Conservation (phyloP, 2,888 invertebrate genomes). For the Desoria tigrina region DNA sequence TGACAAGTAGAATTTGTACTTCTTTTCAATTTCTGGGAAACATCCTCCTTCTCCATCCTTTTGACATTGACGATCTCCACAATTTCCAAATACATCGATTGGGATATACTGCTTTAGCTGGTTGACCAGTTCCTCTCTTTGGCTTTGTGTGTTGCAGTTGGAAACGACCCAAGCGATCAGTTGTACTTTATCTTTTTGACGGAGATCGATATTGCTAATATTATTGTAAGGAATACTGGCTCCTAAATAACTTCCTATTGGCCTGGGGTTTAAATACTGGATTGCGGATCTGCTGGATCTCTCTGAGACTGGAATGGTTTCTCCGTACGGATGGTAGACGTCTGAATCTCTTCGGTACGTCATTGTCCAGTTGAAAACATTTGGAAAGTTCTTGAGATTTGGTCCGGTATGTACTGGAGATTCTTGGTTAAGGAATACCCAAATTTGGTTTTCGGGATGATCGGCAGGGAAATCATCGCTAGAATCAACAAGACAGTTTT, state of each 20-base stretch:
- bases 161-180: constrained; percentile 40
- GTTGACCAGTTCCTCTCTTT: constrained; percentile 30
- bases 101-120: constrained; percentile 26
- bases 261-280: no score
- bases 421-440: constrained; percentile 34
- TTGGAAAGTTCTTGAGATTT: constrained; percentile 20
- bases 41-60: constrained; percentile 2
- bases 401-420: constrained; percentile 24
- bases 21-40: constrained; percentile 11
- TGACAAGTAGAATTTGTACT: constrained; percentile 39
- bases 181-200: neutral
- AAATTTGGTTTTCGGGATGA: constrained; percentile 23
- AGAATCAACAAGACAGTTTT: no score
- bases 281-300: no score
- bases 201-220: no score
- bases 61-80: constrained; percentile 29
- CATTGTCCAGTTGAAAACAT: constrained; percentile 45
- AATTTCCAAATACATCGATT: constrained; percentile 37
- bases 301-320: neutral
- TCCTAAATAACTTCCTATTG: no score
- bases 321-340: constrained; percentile 33
- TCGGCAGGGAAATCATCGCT: constrained; percentile 14
- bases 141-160: constrained; percentile 24
- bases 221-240: no score
- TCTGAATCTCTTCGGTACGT: constrained; percentile 33